Conservation (phyloP, 2,113 vertebrate genomes). For the Paramormyrops kingsleyae region DNA sequence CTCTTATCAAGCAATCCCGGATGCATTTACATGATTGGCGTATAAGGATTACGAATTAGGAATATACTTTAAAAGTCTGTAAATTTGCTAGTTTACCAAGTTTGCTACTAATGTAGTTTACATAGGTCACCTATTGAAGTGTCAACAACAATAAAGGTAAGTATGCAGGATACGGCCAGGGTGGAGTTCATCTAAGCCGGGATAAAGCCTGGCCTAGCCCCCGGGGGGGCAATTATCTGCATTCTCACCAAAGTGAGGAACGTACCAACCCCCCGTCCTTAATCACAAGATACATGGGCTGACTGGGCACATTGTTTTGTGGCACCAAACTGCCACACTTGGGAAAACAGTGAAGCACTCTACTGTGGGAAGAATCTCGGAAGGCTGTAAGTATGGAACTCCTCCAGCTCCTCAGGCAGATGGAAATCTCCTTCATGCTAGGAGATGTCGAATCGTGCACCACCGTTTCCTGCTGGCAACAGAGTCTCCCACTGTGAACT, state of each 20-base stretch:
- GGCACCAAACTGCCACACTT: not conserved
- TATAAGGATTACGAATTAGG: not conserved
- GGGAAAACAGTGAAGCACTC: not conserved
- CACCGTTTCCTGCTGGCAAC: not conserved
- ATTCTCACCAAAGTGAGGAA: constrained; percentile 7
- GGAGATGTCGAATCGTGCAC: not conserved
- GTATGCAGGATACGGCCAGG: not conserved
- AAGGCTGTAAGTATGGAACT: not conserved
- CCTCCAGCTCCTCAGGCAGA: not conserved
- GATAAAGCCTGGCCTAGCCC: constrained; percentile 2
- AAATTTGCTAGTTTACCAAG: not conserved
- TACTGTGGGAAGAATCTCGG: not conserved
- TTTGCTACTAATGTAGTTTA: not conserved
- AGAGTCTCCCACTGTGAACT: too few species aligned
- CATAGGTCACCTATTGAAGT: not conserved
- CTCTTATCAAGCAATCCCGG: not conserved
- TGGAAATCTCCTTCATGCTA: not conserved
- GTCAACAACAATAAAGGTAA: not conserved
- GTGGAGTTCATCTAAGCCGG: not conserved
- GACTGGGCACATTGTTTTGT: not conserved
- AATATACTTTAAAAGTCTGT: too few species aligned
- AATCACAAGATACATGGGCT: not conserved
- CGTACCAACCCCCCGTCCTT: not conserved
- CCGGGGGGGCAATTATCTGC: not conserved
- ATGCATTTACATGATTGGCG: not conserved